Evolutionary conservation across 1,140 invertebrate genomes (phyloP).

Genomic region (Sitodiplosis mosellana): DNA sequence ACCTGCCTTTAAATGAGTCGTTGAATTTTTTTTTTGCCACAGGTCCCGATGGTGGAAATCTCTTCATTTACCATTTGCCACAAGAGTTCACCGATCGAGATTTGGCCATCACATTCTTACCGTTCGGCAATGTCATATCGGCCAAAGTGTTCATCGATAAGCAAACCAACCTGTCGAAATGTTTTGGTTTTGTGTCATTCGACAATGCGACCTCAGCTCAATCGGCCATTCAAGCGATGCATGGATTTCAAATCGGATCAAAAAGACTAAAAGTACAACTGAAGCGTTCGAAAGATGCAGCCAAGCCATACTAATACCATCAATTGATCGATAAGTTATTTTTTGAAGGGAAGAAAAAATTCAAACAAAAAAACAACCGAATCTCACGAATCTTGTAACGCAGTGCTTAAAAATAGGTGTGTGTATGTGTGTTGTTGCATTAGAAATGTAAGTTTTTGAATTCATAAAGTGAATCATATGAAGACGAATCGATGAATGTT

Average conservation of each 20-base stretch:
- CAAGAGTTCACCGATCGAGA: conserved; percentile 94
- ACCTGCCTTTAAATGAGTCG: no score
- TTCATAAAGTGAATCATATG: no score
- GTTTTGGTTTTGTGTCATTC: conserved; percentile 97
- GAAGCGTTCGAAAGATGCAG: conserved; percentile 84
- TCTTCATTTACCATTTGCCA: conserved; percentile 98
- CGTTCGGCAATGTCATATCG: conserved; percentile 92
- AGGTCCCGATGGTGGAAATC: conserved; percentile 91
- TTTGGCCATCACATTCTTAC: conserved; percentile 83
- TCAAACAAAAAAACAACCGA: no score
- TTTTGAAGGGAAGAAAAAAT: no score
- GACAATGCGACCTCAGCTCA: conserved; percentile 85
- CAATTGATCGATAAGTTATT: no score
- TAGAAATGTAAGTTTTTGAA: no score
- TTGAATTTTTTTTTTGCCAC: background rate
- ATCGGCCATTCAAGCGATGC: conserved; percentile 90
- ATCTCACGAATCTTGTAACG: no score
- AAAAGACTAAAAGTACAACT: conserved; percentile 95
- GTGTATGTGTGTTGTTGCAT: no score
- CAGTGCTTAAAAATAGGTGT: no score
- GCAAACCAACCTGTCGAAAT: conserved; percentile 95
- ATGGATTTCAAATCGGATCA: conserved; percentile 93
- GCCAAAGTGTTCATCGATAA: conserved; percentile 99
- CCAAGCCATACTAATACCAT: conserved; percentile 52
- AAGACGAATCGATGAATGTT: no score